phyloP scores from a whole-genome alignment of 2,113 vertebrate genomes.

The Halichoeres trimaculatus region DNA sequence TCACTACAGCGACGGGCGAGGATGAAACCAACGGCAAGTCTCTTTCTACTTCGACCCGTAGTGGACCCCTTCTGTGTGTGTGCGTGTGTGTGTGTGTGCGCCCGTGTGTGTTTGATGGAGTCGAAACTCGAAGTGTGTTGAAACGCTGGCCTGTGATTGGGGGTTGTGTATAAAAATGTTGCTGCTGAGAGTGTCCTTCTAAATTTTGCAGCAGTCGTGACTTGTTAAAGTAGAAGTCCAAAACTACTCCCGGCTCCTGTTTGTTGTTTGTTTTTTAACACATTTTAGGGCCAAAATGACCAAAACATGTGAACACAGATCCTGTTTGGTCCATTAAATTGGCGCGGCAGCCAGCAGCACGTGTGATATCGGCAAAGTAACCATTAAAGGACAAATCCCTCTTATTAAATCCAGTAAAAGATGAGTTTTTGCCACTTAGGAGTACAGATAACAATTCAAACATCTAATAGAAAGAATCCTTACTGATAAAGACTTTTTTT shows the following conservation, averaged over 20 bases:
- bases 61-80: conserved; percentile 39
- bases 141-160: neutral
- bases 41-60: conserved; percentile 47
- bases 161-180: neutral
- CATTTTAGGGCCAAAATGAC: neutral
- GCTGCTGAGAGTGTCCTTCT: conserved; percentile 7
- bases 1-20: conserved; percentile 33
- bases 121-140: neutral
- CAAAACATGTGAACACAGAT: neutral
- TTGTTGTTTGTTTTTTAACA: neutral
- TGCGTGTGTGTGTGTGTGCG: conserved; percentile 35
- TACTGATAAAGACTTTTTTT: too few species aligned
- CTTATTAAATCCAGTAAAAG: too few species aligned
- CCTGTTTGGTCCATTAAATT: too few species aligned
- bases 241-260: neutral
- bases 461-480: too few species aligned
- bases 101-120: conserved; percentile 21
- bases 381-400: too few species aligned
- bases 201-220: neutral
- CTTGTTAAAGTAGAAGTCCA: neutral
- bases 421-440: too few species aligned
- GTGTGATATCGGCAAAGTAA: too few species aligned
- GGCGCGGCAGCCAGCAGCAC: too few species aligned
- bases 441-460: too few species aligned
- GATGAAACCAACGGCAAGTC: conserved; percentile 16